Conservation (phyloP, 2,113 vertebrate species). For the Thalassarche chlororhynchos region DNA sequence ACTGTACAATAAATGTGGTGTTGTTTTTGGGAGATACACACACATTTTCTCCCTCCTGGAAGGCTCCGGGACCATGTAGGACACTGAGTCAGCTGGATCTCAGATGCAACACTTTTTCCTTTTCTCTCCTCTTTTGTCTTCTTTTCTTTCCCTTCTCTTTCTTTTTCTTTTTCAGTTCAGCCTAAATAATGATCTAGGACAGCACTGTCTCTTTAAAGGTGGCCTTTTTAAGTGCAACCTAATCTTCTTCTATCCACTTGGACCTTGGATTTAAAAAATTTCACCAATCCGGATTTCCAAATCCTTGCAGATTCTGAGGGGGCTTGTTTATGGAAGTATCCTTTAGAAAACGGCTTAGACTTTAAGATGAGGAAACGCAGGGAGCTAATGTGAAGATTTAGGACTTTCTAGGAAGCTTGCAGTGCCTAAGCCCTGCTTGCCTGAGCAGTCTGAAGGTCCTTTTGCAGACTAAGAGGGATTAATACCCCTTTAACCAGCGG, state of each 20-base stretch:
- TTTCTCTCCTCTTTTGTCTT: neutral
- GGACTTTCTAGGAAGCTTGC: slow-evolving; percentile 92
- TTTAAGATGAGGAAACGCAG: slow-evolving; percentile 92
- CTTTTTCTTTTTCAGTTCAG: slow-evolving; percentile 34
- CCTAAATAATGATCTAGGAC: slow-evolving; percentile 67
- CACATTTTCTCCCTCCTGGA: neutral
- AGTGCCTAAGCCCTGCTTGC: slow-evolving; percentile 92
- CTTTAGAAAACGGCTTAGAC: slow-evolving; percentile 96
- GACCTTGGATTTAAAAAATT: slow-evolving; percentile 78
- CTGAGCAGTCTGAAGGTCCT: slow-evolving; percentile 90
- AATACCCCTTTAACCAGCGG: slow-evolving; percentile 94
- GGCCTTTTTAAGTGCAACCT: slow-evolving; percentile 77
- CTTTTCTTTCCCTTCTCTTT: slow-evolving; percentile 1
- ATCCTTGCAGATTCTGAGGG: slow-evolving; percentile 85
- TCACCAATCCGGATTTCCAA: slow-evolving; percentile 87
- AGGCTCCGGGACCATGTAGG: neutral
- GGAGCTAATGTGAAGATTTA: slow-evolving; percentile 97
- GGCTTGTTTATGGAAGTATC: slow-evolving; percentile 91
- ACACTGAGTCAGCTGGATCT: neutral
- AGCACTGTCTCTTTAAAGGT: slow-evolving; percentile 81
- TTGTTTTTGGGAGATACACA: neutral
- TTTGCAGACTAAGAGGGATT: slow-evolving; percentile 98
- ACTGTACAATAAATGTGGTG: neutral
- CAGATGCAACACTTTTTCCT: neutral
- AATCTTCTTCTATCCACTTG: slow-evolving; percentile 86